Conservation (phyloP, 64 coral and sea anemone genomes). For the Platygyra sinensis region DNA sequence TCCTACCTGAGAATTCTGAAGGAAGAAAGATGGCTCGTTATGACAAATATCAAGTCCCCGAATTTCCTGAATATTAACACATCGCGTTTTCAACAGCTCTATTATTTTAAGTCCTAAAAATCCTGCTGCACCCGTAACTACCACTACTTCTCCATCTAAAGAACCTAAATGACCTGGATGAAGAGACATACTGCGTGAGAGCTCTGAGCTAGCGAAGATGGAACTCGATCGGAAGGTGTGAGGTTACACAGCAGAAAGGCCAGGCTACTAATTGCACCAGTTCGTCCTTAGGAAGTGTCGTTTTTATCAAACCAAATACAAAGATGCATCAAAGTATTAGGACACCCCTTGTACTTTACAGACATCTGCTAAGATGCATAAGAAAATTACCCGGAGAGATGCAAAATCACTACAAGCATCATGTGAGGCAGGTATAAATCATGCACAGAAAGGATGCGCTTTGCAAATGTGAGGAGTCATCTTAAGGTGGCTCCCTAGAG, state of each 20-base stretch:
- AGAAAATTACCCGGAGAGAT: slow-evolving; percentile 17
- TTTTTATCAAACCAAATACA: too few relatives aligned
- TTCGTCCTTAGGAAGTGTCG: too few relatives aligned
- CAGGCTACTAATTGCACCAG: not conserved
- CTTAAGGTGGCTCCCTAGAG: too few relatives aligned
- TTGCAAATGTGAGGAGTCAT: too few relatives aligned
- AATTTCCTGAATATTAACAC: slow-evolving; percentile 26
- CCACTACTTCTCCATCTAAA: slow-evolving; percentile 1
- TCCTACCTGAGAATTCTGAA: not conserved
- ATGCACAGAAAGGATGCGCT: too few relatives aligned
- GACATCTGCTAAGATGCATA: slow-evolving; percentile 22
- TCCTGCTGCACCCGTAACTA: slow-evolving; percentile 44
- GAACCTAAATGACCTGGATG: too few relatives aligned
- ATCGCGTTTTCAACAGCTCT: not conserved
- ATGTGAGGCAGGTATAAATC: slow-evolving; percentile 44
- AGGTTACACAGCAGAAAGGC: not conserved
- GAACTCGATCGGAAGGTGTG: too few relatives aligned
- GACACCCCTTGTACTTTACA: slow-evolving; percentile 22
- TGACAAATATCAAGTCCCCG: slow-evolving; percentile 36
- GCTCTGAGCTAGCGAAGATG: too few relatives aligned
- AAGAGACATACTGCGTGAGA: not conserved
- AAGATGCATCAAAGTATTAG: not conserved
- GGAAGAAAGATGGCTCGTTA: slow-evolving; percentile 4
- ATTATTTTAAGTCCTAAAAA: slow-evolving; percentile 38
- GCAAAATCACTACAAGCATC: slow-evolving; percentile 33